Conservation (phyloP, 2,797 vertebrate species). For the Acipenser transmontanus region DNA sequence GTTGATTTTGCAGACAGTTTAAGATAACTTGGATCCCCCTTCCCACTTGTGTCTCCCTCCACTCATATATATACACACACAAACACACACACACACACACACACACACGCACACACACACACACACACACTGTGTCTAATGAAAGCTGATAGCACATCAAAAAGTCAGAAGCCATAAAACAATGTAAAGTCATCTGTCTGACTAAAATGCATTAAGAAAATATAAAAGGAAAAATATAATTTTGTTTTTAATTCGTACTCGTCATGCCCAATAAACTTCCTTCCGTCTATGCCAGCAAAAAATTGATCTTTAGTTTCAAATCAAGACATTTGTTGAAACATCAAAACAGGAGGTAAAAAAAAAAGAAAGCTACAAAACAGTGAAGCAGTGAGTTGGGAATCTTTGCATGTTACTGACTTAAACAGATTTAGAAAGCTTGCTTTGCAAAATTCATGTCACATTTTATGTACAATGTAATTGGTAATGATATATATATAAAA, state of each 20-base stretch:
- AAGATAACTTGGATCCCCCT: not conserved
- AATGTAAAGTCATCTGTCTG: constrained; percentile 8
- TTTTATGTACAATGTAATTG: no score
- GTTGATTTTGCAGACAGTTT: not conserved
- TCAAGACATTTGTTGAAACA: not conserved
- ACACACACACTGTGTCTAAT: constrained; percentile 6
- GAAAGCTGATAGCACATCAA: constrained; percentile 12
- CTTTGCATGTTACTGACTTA: no score
- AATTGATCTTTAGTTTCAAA: constrained; percentile 10
- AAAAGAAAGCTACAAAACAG: not conserved
- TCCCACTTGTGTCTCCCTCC: not conserved
- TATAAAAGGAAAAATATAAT: constrained; percentile 4
- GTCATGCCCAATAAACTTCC: constrained; percentile 11
- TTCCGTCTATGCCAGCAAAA: not conserved
- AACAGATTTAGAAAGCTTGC: no score
- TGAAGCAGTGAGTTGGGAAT: no score
- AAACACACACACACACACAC: no score
- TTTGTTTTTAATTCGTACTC: constrained; percentile 10
- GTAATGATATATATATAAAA: no score
- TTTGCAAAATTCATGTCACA: no score
- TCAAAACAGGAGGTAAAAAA: not conserved
- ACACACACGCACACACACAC: constrained; percentile 15
- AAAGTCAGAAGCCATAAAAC: constrained; percentile 3
- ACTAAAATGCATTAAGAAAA: not conserved
- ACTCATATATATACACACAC: constrained; percentile 1